phyloP scores from a whole-genome alignment of 2,888 invertebrate genomes.

The Cancer borealis region DNA sequence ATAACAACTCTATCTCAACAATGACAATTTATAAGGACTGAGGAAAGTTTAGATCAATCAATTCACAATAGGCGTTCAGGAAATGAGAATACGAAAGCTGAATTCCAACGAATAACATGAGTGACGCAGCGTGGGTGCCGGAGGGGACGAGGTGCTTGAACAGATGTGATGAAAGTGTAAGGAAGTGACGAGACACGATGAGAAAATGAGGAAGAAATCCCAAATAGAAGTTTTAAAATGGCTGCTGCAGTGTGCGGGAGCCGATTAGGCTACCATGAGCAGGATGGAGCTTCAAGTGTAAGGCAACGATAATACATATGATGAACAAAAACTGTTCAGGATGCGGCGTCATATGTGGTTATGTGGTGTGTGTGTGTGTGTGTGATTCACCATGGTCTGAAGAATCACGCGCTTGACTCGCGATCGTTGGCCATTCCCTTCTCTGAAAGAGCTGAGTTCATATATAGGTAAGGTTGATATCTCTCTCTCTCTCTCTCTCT shows the following conservation, averaged over 20 bases:
- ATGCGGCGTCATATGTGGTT: not conserved
- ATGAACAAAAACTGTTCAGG: not conserved
- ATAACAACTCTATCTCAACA: not conserved
- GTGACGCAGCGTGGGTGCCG: not conserved
- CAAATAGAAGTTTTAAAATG: not conserved
- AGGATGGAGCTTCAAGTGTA: not conserved
- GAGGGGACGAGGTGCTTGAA: not conserved
- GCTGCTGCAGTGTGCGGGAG: not conserved
- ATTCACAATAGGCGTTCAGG: not conserved
- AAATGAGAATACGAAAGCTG: not conserved
- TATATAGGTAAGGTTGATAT: no score
- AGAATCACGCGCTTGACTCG: no score
- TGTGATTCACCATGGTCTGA: not conserved
- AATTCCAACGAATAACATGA: not conserved
- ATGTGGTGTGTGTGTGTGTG: not conserved
- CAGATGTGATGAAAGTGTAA: conserved; percentile 22
- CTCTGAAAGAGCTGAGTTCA: no score
- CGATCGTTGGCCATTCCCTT: no score
- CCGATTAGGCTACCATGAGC: not conserved
- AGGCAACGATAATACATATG: not conserved
- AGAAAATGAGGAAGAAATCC: not conserved
- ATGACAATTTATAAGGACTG: not conserved
- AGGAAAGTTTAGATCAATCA: not conserved
- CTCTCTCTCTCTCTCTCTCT: no score
- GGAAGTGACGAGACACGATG: conserved; percentile 7